Conservation (phyloP, 2,797 vertebrate genomes). For the Argentina silus region DNA sequence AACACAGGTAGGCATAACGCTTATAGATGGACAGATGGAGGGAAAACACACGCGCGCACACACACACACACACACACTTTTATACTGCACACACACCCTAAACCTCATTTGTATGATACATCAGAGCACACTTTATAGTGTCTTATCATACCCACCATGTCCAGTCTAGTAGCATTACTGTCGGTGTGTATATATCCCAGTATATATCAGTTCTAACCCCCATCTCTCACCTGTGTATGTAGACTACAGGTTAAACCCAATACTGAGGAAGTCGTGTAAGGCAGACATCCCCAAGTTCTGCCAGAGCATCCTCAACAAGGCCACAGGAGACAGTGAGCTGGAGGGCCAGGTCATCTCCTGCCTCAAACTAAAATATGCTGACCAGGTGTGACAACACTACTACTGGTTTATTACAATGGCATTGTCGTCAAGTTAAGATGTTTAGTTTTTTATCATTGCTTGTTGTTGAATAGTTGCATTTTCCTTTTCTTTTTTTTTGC, state of each 20-base stretch:
- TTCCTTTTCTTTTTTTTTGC: not conserved
- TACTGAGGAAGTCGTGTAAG: constrained; percentile 94
- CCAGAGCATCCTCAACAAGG: constrained; percentile 87
- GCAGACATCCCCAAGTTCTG: constrained; percentile 98
- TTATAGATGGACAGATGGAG: not conserved
- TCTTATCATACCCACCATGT: no score
- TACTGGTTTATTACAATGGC: not conserved
- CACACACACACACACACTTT: no score
- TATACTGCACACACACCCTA: no score
- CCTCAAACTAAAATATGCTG: constrained; percentile 95
- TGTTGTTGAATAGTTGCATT: no score
- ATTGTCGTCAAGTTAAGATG: no score
- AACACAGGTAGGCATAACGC: constrained; percentile 84
- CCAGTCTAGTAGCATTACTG: no score
- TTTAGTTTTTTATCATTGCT: no score
- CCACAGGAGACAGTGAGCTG: constrained; percentile 89
- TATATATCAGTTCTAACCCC: not conserved
- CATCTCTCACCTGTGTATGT: constrained; percentile 3
- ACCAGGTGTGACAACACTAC: constrained; percentile 81
- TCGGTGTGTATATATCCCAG: no score
- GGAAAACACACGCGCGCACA: no score
- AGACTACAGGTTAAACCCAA: constrained; percentile 96
- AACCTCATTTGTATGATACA: not conserved
- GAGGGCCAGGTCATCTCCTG: constrained; percentile 96
- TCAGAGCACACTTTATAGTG: no score